Evolutionary conservation across 2,888 invertebrate species (phyloP), one percentile per base, ranked within the genome.

Genomic region (Nomada hirtipes): DNA sequence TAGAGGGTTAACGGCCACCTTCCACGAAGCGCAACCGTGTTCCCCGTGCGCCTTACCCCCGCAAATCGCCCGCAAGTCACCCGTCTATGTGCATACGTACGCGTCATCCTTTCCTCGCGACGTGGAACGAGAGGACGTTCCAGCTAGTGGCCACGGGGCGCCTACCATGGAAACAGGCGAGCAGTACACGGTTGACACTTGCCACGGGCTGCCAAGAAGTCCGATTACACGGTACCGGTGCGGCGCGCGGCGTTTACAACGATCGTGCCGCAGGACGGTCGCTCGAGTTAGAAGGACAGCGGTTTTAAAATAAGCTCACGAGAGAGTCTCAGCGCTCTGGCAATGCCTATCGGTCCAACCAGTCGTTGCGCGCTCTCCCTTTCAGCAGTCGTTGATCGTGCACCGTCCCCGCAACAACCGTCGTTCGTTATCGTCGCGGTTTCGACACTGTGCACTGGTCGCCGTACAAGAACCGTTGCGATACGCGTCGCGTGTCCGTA

Each of bases 281-380:
- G 86, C 80, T 81, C 84, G 86, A 87, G 88, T 92, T 90, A 90
- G 93, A 93, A 93, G 93, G 93, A 93, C 92, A 92, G 92, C 78
- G 87, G 93, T 93, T 93, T 93, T 93, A 93, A 93, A 93, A 93
- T 93, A 93, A 92, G 90, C 91, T 88, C 88, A n/a, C 83, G 80
- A 73, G 80, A 73, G 80, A 82, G 85, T 85, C 86, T 75, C 87
- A 84, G 86, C 81, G 89, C 87, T 87, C 86, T 91, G 91, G 86
- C 91, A 91, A 91, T 91, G 89, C 70, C 88, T 83, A 89, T 85
- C 87, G 87, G 88, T 76, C 72, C 87, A 64, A 82, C 42, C 80
- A 64, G 64, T 72, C 76, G 67, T 81, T 83, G 78, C 78, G 82
- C 82, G 86, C 86, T 89, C 87, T 86, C 83, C 86, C 85, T 89